Base-by-base conservation (phyloP, 2,797 vertebrate species). In the Rhynchonycteris naso region DNA sequence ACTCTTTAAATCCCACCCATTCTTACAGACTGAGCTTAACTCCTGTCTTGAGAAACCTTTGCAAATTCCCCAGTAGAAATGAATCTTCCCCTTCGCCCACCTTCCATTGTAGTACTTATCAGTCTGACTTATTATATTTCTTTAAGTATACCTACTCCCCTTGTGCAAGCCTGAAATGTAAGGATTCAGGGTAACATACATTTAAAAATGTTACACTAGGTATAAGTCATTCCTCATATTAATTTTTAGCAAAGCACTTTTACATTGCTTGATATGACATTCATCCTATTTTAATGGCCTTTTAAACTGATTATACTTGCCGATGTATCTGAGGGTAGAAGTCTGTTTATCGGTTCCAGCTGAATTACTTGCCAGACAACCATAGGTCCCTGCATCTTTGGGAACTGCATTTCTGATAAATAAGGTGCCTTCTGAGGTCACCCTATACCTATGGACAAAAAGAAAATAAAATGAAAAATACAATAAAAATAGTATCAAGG, bases 361-460 rank as follows among this genome's bases (percentile, higher is more conserved):
- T 84, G 97, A 96, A 94, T 99, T 99, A 98, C 99, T 99, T 92
- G 99, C 99, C 96, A 99, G 98, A 95, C 99, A 99, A 88, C 98
- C 98, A 63, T 99, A 99, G n/a, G 98, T 78, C n/a, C 99, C 99
- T 95, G 98, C 98, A 94, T 99, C 99, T 96, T 98, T 99, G 86
- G 97, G 97, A 97, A 98, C 81, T 52, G 98, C 97, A 95, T 98
- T 99, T 97, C 97, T 99, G 94, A 99, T 99, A 72, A 99, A 93
- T 96, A 99, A 98, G 9, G 98, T 98, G 21, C 99, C 99, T 96
- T 99, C 99, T 69, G 98, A 97, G 26, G 97, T 99, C 98, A 99
- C 97, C 93, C 99, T 99, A 94, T 99, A 98, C 96, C 99, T 99
- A 97, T 26, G 68, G 88, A 93, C 75, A 87, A 68, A 97, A 19